Evolutionary conservation across 2,113 vertebrate genomes (phyloP), one percentile per base, ranked within the genome.

Genomic region (Ophiodon elongatus): DNA sequence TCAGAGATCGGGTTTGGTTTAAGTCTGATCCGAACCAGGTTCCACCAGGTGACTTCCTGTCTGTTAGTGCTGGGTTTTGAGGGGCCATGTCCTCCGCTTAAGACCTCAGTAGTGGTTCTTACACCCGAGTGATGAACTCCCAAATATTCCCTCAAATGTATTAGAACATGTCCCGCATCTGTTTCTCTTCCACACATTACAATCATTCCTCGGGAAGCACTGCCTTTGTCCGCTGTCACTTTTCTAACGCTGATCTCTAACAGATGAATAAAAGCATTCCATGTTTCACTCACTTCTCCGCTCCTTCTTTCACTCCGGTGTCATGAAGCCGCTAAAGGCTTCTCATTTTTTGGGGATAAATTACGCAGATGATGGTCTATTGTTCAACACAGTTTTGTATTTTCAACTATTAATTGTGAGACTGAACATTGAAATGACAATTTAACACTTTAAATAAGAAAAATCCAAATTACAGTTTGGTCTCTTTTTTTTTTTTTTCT

Each of bases 211-310:
- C 37, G 82, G 85, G 88, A 88, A 79, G 52, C 75, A 74, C 88
- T 85, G 84, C 81, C 90, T 91, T 90, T 80, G 72, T 79, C 82
- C 88, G 62, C 92, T 79, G 73, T 92, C 69, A 52, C 77, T 94
- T 86, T 92, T 95, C 94, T 95, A 97, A 95, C 79, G 76, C 84
- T 94, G 86, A 95, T 92, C 89, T 92, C 79, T 92, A 95, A 95
- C 91, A 76, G 88, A 93, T 95, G 91, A 95, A 93, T 92, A 90
- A 96, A 52, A 68, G 83, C 91, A 93, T 93, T 96, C 92, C 93
- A 66, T 90, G 84, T 91, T 80, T 87, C 67, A 77, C 83, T 83
- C 79, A 31, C 19, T 65, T 70, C 27, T 69, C 63, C 3, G 33
- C 47, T 66, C 25, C 0, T 83, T 56, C 23, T 81, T 84, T 63